Percentiles rank a stretch among this genome's conserved stretches.
Conservation (phyloP, 2,888 invertebrate species). For the Eucera pruinosa region DNA sequence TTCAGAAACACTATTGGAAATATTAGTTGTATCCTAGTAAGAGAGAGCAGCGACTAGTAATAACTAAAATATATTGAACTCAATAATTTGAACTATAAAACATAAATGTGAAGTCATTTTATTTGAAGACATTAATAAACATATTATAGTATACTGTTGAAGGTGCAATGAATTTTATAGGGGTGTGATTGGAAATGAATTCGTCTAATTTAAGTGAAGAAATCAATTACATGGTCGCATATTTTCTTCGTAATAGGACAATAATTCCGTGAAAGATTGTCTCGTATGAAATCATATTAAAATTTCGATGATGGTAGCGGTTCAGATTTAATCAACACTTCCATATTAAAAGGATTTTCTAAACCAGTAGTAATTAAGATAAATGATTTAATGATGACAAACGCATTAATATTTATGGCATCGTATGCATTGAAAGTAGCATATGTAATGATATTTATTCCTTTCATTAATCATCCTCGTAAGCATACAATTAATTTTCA, state of each 20-base stretch:
- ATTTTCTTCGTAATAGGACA: no score
- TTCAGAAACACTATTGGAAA: no score
- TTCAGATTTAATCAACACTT: background rate
- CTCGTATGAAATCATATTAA: background rate
- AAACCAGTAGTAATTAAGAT: constrained; percentile 7
- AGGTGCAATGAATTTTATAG: no score
- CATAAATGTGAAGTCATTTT: no score
- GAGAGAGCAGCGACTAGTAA: no score
- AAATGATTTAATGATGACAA: constrained; percentile 1
- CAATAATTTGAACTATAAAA: background rate
- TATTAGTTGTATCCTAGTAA: no score
- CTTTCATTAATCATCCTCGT: constrained; percentile 15
- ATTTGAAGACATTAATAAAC: no score
- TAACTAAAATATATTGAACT: background rate
- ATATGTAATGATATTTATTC: background rate
- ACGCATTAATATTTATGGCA: constrained; percentile 1
- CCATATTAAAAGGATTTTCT: background rate
- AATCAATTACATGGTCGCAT: no score
- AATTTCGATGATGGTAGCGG: background rate
- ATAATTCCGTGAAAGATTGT: no score
- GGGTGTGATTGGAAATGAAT: no score
- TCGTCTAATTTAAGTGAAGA: no score
- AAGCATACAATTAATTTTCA: constrained; percentile 14
- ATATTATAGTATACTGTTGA: no score
- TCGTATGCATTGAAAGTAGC: background rate